These are phyloP conservation scores for Alosa sapidissima DNA, from an alignment of 2,797 vertebrate species.

Conservation along the genomic window DNA sequence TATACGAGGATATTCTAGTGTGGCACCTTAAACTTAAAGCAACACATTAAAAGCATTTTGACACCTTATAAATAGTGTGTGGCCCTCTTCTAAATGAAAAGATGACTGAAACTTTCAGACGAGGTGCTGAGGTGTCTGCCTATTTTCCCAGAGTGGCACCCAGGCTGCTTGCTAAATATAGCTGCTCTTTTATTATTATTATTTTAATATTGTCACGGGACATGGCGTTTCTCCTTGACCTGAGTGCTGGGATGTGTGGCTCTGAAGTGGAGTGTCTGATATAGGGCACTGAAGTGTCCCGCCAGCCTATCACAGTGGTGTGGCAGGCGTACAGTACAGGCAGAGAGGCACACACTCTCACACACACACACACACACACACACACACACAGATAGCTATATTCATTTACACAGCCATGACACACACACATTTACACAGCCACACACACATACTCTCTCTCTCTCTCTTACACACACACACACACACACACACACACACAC, in stretches of 20 bases:
- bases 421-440: neutral
- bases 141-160: constrained; percentile 46
- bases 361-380: neutral
- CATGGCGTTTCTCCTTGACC: constrained; percentile 58
- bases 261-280: constrained; percentile 58
- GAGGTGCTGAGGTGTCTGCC: constrained; percentile 56
- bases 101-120: neutral
- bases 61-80: neutral
- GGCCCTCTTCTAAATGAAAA: neutral
- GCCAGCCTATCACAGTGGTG: constrained; percentile 31
- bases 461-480: neutral
- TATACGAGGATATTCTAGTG: neutral
- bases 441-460: neutral
- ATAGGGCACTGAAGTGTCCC: constrained; percentile 32
- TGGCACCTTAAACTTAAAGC: neutral
- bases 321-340: neutral
- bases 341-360: neutral
- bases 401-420: too few relatives aligned
- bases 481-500: neutral
- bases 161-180: constrained; percentile 64
- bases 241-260: constrained; percentile 53
- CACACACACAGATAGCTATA: too few relatives aligned
- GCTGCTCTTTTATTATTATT: neutral
- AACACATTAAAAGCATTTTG: neutral
- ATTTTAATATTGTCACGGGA: constrained; percentile 34